These are phyloP conservation scores for Arctopsyche grandis DNA, from an alignment of 1,140 invertebrate genomes.

Conservation along the genomic window DNA sequence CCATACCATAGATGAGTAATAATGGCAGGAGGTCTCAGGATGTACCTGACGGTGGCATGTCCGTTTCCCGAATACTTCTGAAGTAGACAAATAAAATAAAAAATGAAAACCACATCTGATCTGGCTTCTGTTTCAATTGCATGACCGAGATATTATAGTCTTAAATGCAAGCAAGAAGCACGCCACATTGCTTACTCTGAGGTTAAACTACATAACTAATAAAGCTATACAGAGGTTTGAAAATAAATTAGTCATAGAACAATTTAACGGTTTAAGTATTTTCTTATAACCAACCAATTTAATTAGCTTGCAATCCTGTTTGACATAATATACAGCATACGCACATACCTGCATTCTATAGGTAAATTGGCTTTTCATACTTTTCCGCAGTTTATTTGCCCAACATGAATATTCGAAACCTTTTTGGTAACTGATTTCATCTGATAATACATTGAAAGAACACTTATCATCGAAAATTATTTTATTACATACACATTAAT, in stretches of 20 bases:
- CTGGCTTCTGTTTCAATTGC: slow-evolving; percentile 47
- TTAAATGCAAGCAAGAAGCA: neutral
- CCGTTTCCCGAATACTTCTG: slow-evolving; percentile 35
- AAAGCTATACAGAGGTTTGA: neutral
- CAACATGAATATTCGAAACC: too few relatives aligned
- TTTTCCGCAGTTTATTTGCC: too few relatives aligned
- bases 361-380: too few relatives aligned
- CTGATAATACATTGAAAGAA: too few relatives aligned
- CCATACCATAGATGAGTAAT: slow-evolving; percentile 39
- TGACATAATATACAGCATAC: too few relatives aligned
- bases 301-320: too few relatives aligned
- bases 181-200: slow-evolving; percentile 13
- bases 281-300: too few relatives aligned
- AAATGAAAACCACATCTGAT: slow-evolving; percentile 37
- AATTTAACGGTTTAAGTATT: too few relatives aligned
- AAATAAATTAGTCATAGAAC: neutral
- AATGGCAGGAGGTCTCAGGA: slow-evolving; percentile 40
- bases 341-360: too few relatives aligned
- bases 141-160: neutral
- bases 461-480: too few relatives aligned
- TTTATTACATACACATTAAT: too few relatives aligned
- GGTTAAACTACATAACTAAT: slow-evolving; percentile 22
- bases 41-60: slow-evolving; percentile 47
- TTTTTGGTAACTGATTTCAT: too few relatives aligned
- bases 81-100: slow-evolving; percentile 29